Percentiles rank a stretch among this genome's conserved stretches.
phyloP scores from a whole-genome alignment of 2,797 vertebrate species.

The Alosa sapidissima region DNA sequence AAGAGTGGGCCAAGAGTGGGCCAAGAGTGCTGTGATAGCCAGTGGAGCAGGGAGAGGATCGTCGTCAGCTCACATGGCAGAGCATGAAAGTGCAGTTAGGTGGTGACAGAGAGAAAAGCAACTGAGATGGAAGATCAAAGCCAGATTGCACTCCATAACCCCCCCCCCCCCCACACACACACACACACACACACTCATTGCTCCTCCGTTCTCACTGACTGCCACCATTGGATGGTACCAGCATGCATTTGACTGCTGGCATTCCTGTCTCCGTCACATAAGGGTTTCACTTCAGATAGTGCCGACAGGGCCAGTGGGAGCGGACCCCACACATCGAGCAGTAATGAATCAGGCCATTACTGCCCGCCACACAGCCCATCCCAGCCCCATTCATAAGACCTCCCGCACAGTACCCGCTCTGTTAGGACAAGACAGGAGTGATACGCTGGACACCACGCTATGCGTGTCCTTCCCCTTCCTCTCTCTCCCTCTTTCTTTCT shows the following conservation, averaged over 20 bases:
- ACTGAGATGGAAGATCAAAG: conserved; percentile 22
- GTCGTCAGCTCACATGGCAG: not conserved
- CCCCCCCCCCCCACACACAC: not conserved
- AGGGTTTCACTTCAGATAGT: not conserved
- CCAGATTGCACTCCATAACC: not conserved
- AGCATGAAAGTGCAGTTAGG: not conserved
- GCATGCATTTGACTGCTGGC: conserved; percentile 10
- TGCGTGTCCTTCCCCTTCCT: not conserved
- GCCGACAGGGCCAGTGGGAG: not conserved
- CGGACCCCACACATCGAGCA: conserved; percentile 3
- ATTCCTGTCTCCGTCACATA: conserved; percentile 10
- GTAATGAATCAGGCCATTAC: not conserved
- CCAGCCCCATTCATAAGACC: not conserved
- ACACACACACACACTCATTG: not conserved
- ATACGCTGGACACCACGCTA: not conserved
- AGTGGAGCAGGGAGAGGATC: not conserved
- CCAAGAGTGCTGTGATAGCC: not conserved
- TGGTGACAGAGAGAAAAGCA: not conserved
- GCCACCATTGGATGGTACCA: not conserved
- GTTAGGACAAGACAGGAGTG: not conserved
- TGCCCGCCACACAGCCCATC: not conserved
- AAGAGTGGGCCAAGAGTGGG: not conserved
- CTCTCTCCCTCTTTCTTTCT: not conserved
- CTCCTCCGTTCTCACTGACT: not conserved
- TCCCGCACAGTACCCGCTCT: not conserved